Conservation (phyloP, 2,888 invertebrate species). For the Pammene aurita region DNA sequence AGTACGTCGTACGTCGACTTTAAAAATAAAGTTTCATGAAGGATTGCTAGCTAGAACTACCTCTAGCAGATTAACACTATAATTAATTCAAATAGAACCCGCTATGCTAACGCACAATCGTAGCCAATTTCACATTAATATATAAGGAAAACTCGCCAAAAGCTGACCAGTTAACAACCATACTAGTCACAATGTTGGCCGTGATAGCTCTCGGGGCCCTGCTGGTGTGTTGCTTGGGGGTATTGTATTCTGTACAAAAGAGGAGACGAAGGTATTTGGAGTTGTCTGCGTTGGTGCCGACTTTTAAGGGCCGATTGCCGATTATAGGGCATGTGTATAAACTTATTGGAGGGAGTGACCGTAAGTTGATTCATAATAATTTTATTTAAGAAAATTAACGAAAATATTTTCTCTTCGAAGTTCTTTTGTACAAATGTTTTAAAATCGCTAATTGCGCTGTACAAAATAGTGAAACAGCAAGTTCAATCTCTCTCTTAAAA, state of each 20-base stretch:
- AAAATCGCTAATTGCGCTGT: too few relatives aligned
- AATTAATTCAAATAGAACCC: background rate
- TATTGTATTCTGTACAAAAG: background rate
- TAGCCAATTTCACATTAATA: background rate
- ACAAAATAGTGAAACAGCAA: too few relatives aligned
- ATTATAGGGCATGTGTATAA: constrained; percentile 22
- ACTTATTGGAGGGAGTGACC: constrained; percentile 26
- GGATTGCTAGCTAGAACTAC: too few relatives aligned
- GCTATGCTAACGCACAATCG: background rate
- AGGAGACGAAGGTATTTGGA: constrained; percentile 15
- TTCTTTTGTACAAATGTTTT: background rate
- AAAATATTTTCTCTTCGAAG: too few relatives aligned
- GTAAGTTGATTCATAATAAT: constrained; percentile 3
- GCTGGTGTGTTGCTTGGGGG: background rate
- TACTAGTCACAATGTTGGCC: constrained; percentile 5
- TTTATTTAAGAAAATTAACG: background rate
- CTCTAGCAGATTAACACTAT: too few relatives aligned
- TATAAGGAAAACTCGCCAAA: constrained; percentile 16
- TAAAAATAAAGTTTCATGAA: too few relatives aligned
- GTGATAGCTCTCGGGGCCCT: background rate
- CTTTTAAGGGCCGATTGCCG: constrained; percentile 16
- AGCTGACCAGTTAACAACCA: background rate
- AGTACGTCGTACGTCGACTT: too few relatives aligned
- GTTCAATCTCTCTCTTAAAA: too few relatives aligned
- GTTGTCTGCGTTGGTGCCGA: constrained; percentile 20